phyloP scores from a whole-genome alignment of 2,797 vertebrate genomes.

The Chrysolophus pictus region DNA sequence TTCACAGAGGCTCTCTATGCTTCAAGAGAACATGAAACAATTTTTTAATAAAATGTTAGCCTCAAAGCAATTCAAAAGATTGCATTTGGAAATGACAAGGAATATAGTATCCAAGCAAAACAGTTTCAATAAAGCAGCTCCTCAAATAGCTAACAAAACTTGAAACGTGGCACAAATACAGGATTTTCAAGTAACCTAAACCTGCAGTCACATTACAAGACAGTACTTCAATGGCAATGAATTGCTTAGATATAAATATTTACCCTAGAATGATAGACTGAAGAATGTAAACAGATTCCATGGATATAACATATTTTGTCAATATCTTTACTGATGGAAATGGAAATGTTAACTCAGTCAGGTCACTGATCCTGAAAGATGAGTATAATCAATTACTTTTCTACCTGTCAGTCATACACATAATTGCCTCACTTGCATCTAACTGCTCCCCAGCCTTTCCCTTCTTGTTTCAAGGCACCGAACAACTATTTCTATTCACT shows the following conservation, averaged over 20 bases:
- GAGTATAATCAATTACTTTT: conserved; percentile 49
- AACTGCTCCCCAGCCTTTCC: background rate
- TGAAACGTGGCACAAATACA: background rate
- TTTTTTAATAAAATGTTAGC: conserved; percentile 52
- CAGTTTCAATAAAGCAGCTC: background rate
- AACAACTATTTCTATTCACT: background rate
- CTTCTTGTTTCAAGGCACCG: conserved; percentile 22
- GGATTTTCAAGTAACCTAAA: background rate
- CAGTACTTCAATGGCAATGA: conserved; percentile 24
- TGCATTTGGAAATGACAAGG: background rate
- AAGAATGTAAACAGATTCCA: conserved; percentile 45
- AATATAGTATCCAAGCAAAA: background rate
- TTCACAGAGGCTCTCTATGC: background rate
- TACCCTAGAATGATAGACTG: conserved; percentile 18
- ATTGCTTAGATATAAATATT: conserved; percentile 44
- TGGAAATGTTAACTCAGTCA: conserved; percentile 53
- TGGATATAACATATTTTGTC: conserved; percentile 26
- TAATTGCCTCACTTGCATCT: background rate
- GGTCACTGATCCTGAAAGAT: conserved; percentile 45
- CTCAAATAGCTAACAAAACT: conserved; percentile 7
- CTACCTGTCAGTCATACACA: conserved; percentile 23
- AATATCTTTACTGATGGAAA: conserved; percentile 49
- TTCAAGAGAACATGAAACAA: background rate
- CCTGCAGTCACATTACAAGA: background rate
- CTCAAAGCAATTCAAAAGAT: conserved; percentile 34